Evolutionary conservation across 2,888 invertebrate species (phyloP).

Genomic region (Acrobasis suavella): DNA sequence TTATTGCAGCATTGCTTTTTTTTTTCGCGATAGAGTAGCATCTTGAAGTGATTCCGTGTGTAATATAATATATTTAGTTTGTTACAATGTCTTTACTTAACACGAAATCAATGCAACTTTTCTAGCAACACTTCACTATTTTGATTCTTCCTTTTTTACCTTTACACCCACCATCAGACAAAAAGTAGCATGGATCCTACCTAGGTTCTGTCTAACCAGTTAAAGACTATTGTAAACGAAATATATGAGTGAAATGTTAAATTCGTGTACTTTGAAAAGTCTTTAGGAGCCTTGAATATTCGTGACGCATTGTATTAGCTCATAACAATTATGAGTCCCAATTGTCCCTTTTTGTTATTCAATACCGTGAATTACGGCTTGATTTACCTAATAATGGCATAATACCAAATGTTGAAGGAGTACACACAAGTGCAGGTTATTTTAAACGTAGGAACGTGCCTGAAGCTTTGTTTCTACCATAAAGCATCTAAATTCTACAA

Average conservation of each 20-base stretch:
- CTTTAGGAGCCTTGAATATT: neutral
- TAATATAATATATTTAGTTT: too few species aligned
- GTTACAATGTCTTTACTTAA: too few species aligned
- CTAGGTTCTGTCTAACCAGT: too few species aligned
- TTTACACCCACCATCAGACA: too few species aligned
- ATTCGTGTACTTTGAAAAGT: neutral
- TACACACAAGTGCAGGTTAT: slow-evolving; percentile 41
- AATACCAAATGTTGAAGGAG: slow-evolving; percentile 43
- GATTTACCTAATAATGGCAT: slow-evolving; percentile 50
- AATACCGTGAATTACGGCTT: slow-evolving; percentile 38
- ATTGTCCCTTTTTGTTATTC: slow-evolving; percentile 31
- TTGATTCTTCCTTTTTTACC: too few species aligned
- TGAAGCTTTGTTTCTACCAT: neutral
- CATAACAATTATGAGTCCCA: slow-evolving; percentile 36
- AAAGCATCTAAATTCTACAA: neutral
- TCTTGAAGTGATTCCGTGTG: too few species aligned
- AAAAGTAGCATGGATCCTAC: too few species aligned
- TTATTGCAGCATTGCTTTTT: too few species aligned
- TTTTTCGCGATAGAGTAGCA: too few species aligned
- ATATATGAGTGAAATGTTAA: neutral
- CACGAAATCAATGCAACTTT: too few species aligned
- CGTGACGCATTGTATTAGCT: slow-evolving; percentile 34
- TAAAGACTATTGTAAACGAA: too few species aligned
- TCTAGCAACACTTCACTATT: too few species aligned
- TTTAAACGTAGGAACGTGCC: slow-evolving; percentile 36